Base-by-base conservation (phyloP, 2,888 invertebrate genomes). In the Ichneumon xanthorius region DNA sequence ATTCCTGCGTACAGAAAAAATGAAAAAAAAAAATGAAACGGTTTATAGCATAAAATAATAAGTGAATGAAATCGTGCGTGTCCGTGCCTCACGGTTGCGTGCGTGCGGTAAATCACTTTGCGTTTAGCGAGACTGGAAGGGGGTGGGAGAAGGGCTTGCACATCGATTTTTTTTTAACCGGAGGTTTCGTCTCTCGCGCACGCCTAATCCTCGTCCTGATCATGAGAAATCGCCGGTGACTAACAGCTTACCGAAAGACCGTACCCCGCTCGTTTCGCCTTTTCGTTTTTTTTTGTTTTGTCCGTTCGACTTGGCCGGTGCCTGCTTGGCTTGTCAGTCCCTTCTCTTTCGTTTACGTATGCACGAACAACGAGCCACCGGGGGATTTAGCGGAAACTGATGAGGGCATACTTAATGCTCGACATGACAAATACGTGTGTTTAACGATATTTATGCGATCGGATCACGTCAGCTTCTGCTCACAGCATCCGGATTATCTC, bases 381-480 rank as follows among this genome's bases (percentile, higher is more conserved):
- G 16, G 30, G 40, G 70, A 80, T 84, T 82, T 82, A 67, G 76
- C 68, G 48, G 80, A 70, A 50, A 78, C 73, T 53, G 76, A 84
- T 71, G 63, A 58, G 78, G 55, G 81, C 61, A 81, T 89, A 89
- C 88, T 91, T 91, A 89, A 91, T 89, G 87, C 86, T 58, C 89
- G 84, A 86, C 85, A 89, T 91, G 93, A 93, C 92, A 92, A 92
- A 93, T 92, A 89, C 82, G 88, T 87, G 89, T 89, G 88, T 92
- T 92, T 91, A 92, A 89, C 87, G 90, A 91, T 91, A 92, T 93
- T 93, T 91, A 92, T 91, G 90, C 91, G 90, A 91, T 88, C 90
- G 92, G 91, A 92, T 93, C 91, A 91, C 89, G 92, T 92, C 92
- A 89, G 91, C 92, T 92, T 91, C 90, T 84, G 89, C 89, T 90